phyloP scores from a whole-genome alignment of 2,888 invertebrate species.

The Adelphocoris suturalis region DNA sequence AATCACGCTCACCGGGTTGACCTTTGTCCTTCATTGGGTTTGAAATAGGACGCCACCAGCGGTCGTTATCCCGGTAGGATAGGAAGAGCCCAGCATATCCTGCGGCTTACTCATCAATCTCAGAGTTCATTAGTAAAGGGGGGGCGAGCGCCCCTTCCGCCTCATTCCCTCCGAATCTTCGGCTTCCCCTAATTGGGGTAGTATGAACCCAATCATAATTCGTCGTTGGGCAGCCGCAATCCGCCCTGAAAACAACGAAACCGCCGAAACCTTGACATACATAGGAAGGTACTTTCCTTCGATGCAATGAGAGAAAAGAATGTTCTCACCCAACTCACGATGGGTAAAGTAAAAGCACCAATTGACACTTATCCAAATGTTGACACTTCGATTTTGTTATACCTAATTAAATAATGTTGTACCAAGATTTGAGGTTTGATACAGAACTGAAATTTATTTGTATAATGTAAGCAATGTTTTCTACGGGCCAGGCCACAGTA shows the following conservation, averaged over 20 bases:
- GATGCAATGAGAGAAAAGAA: no score
- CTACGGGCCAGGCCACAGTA: no score
- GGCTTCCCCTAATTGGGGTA: conserved; percentile 5
- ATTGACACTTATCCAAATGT: no score
- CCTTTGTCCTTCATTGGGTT: conserved; percentile 20
- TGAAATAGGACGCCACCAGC: background rate
- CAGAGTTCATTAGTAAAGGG: conserved; percentile 3
- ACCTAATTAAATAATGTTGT: no score
- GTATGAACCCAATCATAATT: background rate
- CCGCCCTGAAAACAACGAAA: no score
- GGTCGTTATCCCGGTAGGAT: background rate
- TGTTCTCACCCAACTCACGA: no score
- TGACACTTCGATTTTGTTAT: no score
- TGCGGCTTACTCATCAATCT: background rate
- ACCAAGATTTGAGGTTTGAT: no score
- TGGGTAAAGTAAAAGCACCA: no score
- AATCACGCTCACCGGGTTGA: background rate
- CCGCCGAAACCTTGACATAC: background rate
- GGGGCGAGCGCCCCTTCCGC: background rate
- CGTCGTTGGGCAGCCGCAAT: background rate
- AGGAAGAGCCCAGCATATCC: background rate
- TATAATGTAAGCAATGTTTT: no score
- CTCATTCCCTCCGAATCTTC: background rate
- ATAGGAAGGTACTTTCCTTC: no score
- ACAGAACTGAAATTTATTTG: no score